Evolutionary conservation across 1,140 invertebrate genomes (phyloP).

Genomic region (Papilio xuthus): DNA sequence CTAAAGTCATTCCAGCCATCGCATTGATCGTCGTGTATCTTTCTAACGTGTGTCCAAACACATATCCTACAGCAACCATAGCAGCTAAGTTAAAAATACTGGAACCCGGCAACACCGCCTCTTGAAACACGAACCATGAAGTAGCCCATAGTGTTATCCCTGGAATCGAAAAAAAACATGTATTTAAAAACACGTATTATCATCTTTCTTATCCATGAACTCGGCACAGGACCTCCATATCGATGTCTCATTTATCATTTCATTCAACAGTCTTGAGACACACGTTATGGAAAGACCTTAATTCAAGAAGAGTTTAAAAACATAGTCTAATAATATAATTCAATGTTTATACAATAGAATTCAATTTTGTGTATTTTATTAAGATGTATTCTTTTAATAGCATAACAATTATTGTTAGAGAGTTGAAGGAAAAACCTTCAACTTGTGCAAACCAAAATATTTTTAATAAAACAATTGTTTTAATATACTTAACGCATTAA

Average conservation of each 20-base stretch:
- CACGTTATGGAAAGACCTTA: background rate
- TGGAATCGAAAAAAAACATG: conserved; percentile 46
- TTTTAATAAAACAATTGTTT: background rate
- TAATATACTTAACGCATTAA: background rate
- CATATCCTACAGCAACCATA: conserved; percentile 87
- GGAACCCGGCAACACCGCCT: conserved; percentile 87
- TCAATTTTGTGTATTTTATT: background rate
- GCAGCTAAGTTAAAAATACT: conserved; percentile 89
- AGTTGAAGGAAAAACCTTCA: background rate
- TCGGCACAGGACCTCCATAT: too few relatives aligned
- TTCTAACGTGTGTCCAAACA: conserved; percentile 89
- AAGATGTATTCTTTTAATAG: background rate
- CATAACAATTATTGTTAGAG: conserved; percentile 14
- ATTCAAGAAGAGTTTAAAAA: background rate
- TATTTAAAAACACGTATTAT: too few relatives aligned
- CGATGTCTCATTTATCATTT: too few relatives aligned
- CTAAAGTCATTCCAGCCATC: conserved; percentile 92
- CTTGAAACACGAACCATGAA: conserved; percentile 86
- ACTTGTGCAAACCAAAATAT: background rate
- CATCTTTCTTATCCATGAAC: too few relatives aligned
- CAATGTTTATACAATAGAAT: background rate
- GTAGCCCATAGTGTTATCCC: conserved; percentile 88
- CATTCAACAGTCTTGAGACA: too few relatives aligned
- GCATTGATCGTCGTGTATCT: conserved; percentile 88
- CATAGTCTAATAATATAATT: conserved; percentile 10